Percentiles rank a stretch among this genome's conserved stretches.
Conservation (phyloP, 1,140 invertebrate species). For the Adoxophyes honmai region DNA sequence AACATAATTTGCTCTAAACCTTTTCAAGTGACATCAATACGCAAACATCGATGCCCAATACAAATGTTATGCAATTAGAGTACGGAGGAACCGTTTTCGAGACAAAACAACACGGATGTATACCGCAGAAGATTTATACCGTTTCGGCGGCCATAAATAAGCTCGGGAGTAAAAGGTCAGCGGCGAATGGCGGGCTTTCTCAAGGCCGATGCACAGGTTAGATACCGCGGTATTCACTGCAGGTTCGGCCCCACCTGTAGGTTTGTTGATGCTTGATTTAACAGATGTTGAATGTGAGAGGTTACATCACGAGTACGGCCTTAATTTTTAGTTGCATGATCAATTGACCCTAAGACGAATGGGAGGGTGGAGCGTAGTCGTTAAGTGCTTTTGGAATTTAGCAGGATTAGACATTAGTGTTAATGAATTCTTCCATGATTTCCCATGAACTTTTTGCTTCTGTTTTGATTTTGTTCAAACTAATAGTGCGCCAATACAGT, state of each 20-base stretch:
- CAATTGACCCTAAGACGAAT: no score
- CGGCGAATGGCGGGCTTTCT: slow-evolving; percentile 36
- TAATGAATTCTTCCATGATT: no score
- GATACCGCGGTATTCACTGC: slow-evolving; percentile 36
- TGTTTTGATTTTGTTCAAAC: no score
- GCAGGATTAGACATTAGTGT: no score
- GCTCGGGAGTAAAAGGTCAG: slow-evolving; percentile 40
- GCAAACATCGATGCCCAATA: no score
- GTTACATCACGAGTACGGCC: neutral
- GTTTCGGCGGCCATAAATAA: slow-evolving; percentile 39
- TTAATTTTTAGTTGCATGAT: neutral
- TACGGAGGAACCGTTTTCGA: slow-evolving; percentile 17
- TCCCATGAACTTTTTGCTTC: no score
- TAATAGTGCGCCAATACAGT: no score
- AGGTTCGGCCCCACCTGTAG: slow-evolving; percentile 38
- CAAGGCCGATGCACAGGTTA: slow-evolving; percentile 53
- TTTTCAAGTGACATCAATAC: no score
- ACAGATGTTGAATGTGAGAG: neutral
- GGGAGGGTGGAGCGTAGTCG: no score
- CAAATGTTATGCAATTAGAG: slow-evolving; percentile 12
- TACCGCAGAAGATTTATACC: slow-evolving; percentile 40
- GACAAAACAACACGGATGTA: slow-evolving; percentile 36
- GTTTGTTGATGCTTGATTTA: slow-evolving; percentile 18
- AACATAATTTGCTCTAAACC: no score
- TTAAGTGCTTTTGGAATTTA: no score